Evolutionary conservation across 2,888 invertebrate species (phyloP), one percentile per base, ranked within the genome.

Genomic region (Leptopterna dolabrata): DNA sequence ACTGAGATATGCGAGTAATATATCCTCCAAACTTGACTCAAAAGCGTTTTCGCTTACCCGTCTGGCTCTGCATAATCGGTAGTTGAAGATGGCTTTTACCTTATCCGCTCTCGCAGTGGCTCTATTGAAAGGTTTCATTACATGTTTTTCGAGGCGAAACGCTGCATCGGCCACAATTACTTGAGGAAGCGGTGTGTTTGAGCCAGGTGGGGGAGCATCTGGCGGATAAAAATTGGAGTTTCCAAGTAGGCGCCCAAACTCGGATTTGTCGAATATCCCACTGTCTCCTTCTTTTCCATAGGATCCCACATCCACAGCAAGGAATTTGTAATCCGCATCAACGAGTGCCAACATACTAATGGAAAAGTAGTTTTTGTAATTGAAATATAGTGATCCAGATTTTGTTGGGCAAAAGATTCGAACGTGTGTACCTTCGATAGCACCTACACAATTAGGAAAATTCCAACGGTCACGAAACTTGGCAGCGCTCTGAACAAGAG

Each of bases 41-140:
- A 87, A 87, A 9, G 87, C 83, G 71, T 87, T 87, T 76, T 83
- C 87, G 45, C 73, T 27, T 36, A 87, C 87, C 70, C 83, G 36
- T 71, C 76, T 82, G 71, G 87, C 83, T 6, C 76, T 71, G 73
- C 70, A 87, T 73, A 83, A 71, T 70, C 82, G 76, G 82, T 87
- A 87, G 82, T 87, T 82, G 82, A 70, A 83, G 70, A 87, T n/a
- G 30, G 87, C 78, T 87, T 87, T 87, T 70, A 14, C 70, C 7
- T 63, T 80, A 47, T 87, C 73, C 24, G 82, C 43, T 43, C 87
- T 16, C 63, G 70, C 87, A 16, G 81, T 55, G 14, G 36, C 14
- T 27, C 76, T 87, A 36, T 71, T 41, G 51, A 71, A 87, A 47
- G 87, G 87, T 63, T 87, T 87, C 87, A 87, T 84, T n/a, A 87